Conservation (phyloP, 1,140 invertebrate genomes). For the Lanistes nyassanus region DNA sequence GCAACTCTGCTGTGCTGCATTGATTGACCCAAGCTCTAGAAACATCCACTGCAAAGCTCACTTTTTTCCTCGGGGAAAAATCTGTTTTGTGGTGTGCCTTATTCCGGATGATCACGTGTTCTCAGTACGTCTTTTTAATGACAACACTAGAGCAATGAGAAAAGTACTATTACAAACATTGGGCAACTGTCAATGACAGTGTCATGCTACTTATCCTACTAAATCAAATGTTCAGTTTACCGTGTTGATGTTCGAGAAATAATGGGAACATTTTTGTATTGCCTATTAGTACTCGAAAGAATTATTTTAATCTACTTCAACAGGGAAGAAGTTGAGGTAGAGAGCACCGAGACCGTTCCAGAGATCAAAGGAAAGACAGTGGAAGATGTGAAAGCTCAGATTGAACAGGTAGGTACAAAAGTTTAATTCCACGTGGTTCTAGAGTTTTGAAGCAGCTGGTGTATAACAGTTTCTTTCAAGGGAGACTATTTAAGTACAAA, state of each 20-base stretch:
- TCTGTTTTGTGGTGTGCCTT: too few species aligned
- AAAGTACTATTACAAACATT: too few species aligned
- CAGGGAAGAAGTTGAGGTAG: constrained; percentile 41
- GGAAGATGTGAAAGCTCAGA: constrained; percentile 40
- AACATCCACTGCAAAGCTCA: neutral
- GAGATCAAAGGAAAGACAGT: constrained; percentile 39
- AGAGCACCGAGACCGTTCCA: constrained; percentile 38
- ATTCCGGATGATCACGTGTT: too few species aligned
- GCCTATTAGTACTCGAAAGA: neutral
- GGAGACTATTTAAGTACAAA: too few species aligned
- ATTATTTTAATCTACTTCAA: constrained; percentile 5
- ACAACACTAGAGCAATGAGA: too few species aligned
- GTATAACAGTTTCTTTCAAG: too few species aligned
- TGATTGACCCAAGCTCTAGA: neutral
- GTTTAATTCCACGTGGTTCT: neutral
- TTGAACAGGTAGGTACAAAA: constrained; percentile 27
- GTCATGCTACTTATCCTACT: too few species aligned
- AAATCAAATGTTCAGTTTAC: too few species aligned
- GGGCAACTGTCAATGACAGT: too few species aligned
- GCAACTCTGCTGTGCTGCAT: too few species aligned
- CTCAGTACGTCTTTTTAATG: too few species aligned
- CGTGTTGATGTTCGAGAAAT: neutral
- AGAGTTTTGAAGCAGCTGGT: too few species aligned
- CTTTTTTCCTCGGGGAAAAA: constrained; percentile 12
- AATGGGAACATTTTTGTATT: neutral